Conservation (phyloP, 2,888 invertebrate genomes). For the Xanthostigma xanthostigma region DNA sequence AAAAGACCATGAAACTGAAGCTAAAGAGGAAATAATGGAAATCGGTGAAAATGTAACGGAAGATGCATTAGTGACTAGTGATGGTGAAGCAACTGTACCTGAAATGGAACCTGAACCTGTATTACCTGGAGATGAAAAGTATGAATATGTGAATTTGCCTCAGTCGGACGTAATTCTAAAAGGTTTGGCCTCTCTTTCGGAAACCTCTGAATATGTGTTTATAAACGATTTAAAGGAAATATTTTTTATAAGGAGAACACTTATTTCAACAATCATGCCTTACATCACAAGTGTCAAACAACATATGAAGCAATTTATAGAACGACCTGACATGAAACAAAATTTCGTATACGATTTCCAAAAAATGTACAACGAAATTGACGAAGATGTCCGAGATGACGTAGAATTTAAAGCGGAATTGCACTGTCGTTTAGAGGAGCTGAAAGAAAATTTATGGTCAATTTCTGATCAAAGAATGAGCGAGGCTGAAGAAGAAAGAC, state of each 20-base stretch:
- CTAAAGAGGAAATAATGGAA: constrained; percentile 7
- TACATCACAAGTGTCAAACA: constrained; percentile 37
- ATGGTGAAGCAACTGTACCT: constrained; percentile 6
- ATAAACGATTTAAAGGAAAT: constrained; percentile 37
- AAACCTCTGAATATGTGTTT: constrained; percentile 28
- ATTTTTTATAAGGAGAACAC: constrained; percentile 39
- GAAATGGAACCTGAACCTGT: constrained; percentile 11
- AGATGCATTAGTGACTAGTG: constrained; percentile 3
- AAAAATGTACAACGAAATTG: constrained; percentile 40
- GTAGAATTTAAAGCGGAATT: constrained; percentile 44
- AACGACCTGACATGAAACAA: constrained; percentile 41
- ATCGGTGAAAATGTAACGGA: constrained; percentile 1
- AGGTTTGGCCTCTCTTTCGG: constrained; percentile 29
- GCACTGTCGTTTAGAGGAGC: constrained; percentile 37
- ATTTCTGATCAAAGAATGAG: constrained; percentile 40
- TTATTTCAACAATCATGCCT: constrained; percentile 38
- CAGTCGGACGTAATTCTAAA: constrained; percentile 20
- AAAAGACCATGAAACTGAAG: constrained; percentile 21
- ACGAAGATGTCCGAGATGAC: constrained; percentile 39
- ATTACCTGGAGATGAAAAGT: constrained; percentile 22
- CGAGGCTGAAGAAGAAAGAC: constrained; percentile 36
- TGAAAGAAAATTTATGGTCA: constrained; percentile 35
- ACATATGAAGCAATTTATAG: constrained; percentile 37
- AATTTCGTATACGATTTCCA: constrained; percentile 40
- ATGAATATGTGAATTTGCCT: constrained; percentile 25